Base-by-base conservation (phyloP, 2,797 vertebrate species). In the Channallabes apus region DNA sequence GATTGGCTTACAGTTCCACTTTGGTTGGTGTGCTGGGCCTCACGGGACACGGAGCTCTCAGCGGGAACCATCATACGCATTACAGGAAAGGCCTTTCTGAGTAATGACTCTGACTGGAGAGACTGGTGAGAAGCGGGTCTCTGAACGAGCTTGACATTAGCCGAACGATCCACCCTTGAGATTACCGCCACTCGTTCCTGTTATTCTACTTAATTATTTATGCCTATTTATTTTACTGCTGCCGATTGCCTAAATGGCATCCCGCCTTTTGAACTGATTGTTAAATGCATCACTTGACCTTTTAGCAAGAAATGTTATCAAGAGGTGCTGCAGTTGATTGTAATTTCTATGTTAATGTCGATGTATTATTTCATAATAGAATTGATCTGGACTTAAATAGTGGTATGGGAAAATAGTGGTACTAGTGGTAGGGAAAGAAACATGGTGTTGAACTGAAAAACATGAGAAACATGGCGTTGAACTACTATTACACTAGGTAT, bases 211-310 rank as follows among this genome's bases (percentile, higher is more conserved):
- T 86, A 91, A 91, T 91, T 89, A 89, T 90, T 90, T 87, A 90
- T 83, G 85, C 82, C 84, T 76, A 88, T 89, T 88, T 87, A 90
- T 89, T 90, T 90, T 87, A 91, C 83, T 59, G 86, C 84, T 87
- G 80, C 80, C 65, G 73, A 84, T 78, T 82, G 81, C 73, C 76
- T 83, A 83, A 54, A 87, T 88, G 86, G 78, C 84, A 86, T 84
- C 88, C 82, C 82, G 87, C 85, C 87, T 32, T 73, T 72, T 86
- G 86, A 90, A 90, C 86, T 84, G 87, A 88, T 89, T 68, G 84
- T 87, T 89, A 90, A 89, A 89, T 71, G 65, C 87, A 86, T 67
- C 84, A 88, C 88, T 90, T 91, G 90, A 89, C 90, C 89, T 89
- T 91, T 88, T 87, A 80, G 46, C 35, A 88, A 27, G 81, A 80